phyloP scores from a whole-genome alignment of 2,113 vertebrate genomes.

The Prunella himalayana region DNA sequence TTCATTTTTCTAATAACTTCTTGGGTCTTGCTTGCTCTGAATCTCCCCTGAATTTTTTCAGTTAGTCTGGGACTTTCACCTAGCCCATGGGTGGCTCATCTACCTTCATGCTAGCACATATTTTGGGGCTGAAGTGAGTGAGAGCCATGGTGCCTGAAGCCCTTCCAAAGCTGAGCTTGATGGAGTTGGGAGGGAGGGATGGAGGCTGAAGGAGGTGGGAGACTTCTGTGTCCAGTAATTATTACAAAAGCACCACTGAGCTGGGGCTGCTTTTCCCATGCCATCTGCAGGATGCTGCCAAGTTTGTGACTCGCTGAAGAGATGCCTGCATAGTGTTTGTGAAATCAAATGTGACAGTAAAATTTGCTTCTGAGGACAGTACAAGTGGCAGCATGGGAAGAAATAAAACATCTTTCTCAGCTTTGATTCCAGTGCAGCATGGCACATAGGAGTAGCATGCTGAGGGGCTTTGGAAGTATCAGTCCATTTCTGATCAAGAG shows the following conservation, averaged over 20 bases:
- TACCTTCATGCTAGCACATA: background rate
- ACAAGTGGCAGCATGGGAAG: background rate
- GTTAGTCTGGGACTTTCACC: background rate
- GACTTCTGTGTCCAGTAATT: background rate
- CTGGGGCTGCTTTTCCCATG: background rate
- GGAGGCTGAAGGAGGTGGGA: background rate
- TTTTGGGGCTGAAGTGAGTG: background rate
- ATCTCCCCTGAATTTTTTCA: background rate
- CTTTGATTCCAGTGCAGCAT: background rate
- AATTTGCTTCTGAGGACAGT: slow-evolving; percentile 3
- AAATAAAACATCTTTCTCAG: background rate
- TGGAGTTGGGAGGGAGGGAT: background rate
- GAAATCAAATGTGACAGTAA: slow-evolving; percentile 36
- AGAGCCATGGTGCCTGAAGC: background rate
- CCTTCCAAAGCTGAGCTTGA: background rate
- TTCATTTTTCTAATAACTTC: background rate
- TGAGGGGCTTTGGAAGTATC: background rate
- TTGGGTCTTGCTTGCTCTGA: background rate
- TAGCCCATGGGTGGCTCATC: background rate
- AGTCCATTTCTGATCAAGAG: background rate
- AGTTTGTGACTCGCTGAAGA: background rate
- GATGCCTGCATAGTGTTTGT: slow-evolving; percentile 24
- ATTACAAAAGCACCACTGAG: slow-evolving; percentile 13
- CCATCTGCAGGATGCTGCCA: background rate
- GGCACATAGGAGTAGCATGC: background rate